Conservation (phyloP, 2,797 vertebrate genomes). For the Scolopax bukidnonensis region DNA sequence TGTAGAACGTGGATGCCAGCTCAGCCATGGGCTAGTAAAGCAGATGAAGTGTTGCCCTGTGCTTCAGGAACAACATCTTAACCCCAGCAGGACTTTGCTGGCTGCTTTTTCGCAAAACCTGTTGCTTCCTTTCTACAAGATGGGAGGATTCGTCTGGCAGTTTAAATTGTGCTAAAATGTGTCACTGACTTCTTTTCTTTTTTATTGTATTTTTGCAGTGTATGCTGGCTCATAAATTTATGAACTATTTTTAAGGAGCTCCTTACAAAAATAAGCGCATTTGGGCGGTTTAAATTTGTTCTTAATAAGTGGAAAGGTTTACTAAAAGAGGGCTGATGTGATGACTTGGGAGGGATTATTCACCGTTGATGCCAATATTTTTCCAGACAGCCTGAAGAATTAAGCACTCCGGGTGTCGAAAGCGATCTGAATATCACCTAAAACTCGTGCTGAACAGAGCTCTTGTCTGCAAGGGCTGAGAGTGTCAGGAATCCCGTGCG, state of each 20-base stretch:
- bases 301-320: constrained; percentile 66
- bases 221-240: constrained; percentile 23
- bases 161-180: constrained; percentile 3
- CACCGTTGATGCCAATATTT: constrained; percentile 41
- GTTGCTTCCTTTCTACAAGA: neutral
- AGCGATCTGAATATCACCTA: constrained; percentile 4
- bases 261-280: constrained; percentile 18
- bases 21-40: neutral
- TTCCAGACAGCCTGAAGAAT: constrained; percentile 56
- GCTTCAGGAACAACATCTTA: neutral
- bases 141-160: neutral
- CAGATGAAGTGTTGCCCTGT: neutral
- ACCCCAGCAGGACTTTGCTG: neutral
- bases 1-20: neutral
- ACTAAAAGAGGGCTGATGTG: constrained; percentile 42
- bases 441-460: neutral
- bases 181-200: neutral
- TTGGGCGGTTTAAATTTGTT: neutral
- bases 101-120: neutral
- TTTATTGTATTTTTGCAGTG: constrained; percentile 24
- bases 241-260: constrained; percentile 4
- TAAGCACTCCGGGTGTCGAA: constrained; percentile 27
- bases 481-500: neutral
- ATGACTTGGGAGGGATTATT: constrained; percentile 61
- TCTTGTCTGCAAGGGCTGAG: neutral